Base-by-base conservation (phyloP, 2,113 vertebrate species). In the Scomber colias region DNA sequence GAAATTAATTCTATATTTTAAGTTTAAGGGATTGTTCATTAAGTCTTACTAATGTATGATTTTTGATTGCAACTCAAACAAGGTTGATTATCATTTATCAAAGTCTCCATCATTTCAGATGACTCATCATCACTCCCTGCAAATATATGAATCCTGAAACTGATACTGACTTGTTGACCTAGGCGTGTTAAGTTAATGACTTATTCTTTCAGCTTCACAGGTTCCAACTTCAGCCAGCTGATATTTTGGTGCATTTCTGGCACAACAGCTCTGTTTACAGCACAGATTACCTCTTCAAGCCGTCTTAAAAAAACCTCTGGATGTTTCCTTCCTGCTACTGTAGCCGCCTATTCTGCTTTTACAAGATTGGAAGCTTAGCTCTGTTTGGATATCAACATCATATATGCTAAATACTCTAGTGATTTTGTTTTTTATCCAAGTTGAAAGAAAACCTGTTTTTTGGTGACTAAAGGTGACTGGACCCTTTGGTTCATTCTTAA, bases 401-500 rank as follows among this genome's bases (percentile, higher is more conserved):
- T n/a, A 54, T 0, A 24, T 4, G 0, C 5, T 40, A 5, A 60
- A 57, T 44, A 19, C 61, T 12, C 46, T 67, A 16, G 5, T 46
- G 11, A 9, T 45, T 49, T 17, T 44, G n/a, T 35, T 48, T 44
- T n/a, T 48, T 30, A 55, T 27, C 24, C 24, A 27, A 27, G 24
- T 27, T 27, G 24, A 27, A 27, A 27, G 24, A 27, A 27, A 27
- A 31, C 11, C 0, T 24, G 19, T 48, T 21, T 21, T 71, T 46
- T 4, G 27, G 53, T 40, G 68, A 70, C 54, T 67, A 44, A 70
- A 63, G 66, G 51, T 64, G 60, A 74, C 71, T 55, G 79, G 69
- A 63, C 64, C 71, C 71, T 66, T 30, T 69, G 75, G 62, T 67
- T 27, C 76, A 63, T 27, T 79, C 66, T 56, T 74, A 78, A 91